Evolutionary conservation across 1,140 invertebrate species (phyloP).

Genomic region (Carcinoscorpius rotundicauda): DNA sequence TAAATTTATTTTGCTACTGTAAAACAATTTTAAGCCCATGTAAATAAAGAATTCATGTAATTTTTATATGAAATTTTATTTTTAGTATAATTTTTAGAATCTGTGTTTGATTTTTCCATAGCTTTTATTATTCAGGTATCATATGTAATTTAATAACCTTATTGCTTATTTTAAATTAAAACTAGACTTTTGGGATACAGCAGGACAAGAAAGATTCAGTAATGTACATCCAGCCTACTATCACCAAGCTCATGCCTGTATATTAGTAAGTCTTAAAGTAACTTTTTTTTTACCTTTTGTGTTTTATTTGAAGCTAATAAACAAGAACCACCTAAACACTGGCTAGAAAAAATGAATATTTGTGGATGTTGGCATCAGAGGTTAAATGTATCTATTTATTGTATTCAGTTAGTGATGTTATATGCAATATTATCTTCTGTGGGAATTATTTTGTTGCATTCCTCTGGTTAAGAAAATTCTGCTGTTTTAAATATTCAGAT

Average conservation of each 20-base stretch:
- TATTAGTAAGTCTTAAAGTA: constrained; percentile 30
- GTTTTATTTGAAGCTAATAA: too few relatives aligned
- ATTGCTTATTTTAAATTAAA: background rate
- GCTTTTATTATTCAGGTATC: background rate
- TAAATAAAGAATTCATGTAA: constrained; percentile 1
- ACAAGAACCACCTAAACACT: too few relatives aligned
- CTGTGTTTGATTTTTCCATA: background rate
- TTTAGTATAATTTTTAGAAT: background rate
- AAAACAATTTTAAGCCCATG: constrained; percentile 4
- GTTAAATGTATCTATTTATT: too few relatives aligned
- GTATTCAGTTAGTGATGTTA: too few relatives aligned
- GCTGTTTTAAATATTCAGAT: too few relatives aligned
- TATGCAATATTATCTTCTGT: too few relatives aligned
- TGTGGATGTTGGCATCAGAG: too few relatives aligned
- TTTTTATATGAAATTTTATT: background rate
- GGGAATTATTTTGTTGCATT: too few relatives aligned
- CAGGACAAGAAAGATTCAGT: constrained; percentile 46
- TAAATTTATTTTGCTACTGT: background rate
- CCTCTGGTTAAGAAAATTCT: too few relatives aligned
- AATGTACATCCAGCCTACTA: constrained; percentile 48
- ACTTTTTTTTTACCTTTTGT: too few relatives aligned
- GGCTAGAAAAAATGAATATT: too few relatives aligned
- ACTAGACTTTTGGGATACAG: constrained; percentile 49
- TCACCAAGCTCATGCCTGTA: constrained; percentile 47
- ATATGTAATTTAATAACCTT: constrained; percentile 15